Evolutionary conservation across 2,113 vertebrate species (phyloP).

Genomic region (Carollia perspicillata): DNA sequence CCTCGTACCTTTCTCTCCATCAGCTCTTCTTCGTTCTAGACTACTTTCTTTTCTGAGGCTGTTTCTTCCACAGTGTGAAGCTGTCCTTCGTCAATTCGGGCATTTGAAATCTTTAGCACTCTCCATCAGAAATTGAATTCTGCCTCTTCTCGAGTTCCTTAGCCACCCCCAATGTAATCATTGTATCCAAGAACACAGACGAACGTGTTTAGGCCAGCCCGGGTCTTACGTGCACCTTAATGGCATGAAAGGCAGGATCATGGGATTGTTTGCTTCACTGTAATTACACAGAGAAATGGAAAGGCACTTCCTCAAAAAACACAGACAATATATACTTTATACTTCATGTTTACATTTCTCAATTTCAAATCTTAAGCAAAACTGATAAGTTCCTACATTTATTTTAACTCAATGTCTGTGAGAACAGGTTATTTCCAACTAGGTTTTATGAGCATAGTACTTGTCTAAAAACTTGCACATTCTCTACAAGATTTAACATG

Average conservation of each 20-base stretch:
- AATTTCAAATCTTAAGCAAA: background rate
- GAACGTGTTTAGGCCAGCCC: background rate
- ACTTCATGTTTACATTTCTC: background rate
- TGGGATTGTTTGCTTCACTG: background rate
- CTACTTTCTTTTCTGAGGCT: background rate
- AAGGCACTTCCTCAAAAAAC: background rate
- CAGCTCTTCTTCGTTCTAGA: background rate
- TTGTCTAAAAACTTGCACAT: background rate
- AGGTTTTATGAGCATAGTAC: background rate
- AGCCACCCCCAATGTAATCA: background rate
- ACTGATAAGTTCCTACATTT: background rate
- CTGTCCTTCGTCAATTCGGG: background rate
- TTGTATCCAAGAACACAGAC: background rate
- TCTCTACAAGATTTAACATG: background rate
- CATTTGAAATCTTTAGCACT: background rate
- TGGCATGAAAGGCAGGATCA: background rate
- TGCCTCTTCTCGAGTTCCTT: background rate
- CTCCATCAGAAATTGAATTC: background rate
- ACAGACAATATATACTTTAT: background rate
- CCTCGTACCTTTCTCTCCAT: background rate
- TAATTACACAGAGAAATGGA: background rate
- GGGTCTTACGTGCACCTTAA: background rate
- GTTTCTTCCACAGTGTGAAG: background rate
- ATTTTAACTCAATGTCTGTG: background rate
- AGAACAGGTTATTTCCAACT: background rate